phyloP scores from a whole-genome alignment of 2,888 invertebrate species.

The Mimas tiliae region DNA sequence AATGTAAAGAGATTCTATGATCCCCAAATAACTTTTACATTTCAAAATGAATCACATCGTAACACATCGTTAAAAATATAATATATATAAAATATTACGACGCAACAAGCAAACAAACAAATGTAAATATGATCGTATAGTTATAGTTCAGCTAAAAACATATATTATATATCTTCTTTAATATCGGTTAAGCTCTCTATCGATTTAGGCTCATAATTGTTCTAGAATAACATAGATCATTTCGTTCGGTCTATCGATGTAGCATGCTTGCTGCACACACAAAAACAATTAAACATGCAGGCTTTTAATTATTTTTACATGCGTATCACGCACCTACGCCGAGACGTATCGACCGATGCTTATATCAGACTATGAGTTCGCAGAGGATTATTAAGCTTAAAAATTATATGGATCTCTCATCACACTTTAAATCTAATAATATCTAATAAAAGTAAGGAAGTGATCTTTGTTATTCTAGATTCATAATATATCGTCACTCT shows the following conservation, averaged over 20 bases:
- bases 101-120: conserved; percentile 81
- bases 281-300: conserved; percentile 56
- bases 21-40: conserved; percentile 41
- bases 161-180: conserved; percentile 80
- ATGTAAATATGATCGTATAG: conserved; percentile 75
- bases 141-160: conserved; percentile 65
- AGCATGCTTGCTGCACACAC: conserved; percentile 34
- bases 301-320: conserved; percentile 42
- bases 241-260: conserved; percentile 42
- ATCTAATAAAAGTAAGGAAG: conserved; percentile 50
- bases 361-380: background rate
- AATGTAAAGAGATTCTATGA: conserved; percentile 58
- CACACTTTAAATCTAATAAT: conserved; percentile 46
- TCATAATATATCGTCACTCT: conserved; percentile 55
- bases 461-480: conserved; percentile 68
- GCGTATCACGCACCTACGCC: background rate
- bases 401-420: conserved; percentile 49
- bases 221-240: conserved; percentile 72
- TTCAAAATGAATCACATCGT: conserved; percentile 55
- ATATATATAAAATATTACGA: conserved; percentile 62
- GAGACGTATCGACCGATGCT: conserved; percentile 3
- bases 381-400: conserved; percentile 44
- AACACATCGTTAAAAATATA: conserved; percentile 70
- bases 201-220: conserved; percentile 75
- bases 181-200: conserved; percentile 81